A percentile compares a stretch with the other conserved stretches of the same genome.
These are phyloP conservation scores for Xerus rutilus DNA, from an alignment of 2,797 vertebrate genomes.

Conservation along the genomic window DNA sequence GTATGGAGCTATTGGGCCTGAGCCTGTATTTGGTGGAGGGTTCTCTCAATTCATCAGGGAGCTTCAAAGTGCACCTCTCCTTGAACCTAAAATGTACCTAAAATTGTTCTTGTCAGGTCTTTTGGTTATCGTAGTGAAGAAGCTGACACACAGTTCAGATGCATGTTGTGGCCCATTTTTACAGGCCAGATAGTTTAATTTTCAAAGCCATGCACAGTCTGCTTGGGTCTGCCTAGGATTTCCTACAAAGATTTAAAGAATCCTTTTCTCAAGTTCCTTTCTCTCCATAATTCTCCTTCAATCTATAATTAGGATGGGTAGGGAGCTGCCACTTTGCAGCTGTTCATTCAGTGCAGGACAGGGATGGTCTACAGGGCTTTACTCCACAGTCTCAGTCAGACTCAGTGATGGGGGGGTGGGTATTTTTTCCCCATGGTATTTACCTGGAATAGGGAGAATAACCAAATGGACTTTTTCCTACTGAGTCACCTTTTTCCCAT, in stretches of 20 bases:
- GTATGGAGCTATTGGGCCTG: too few relatives aligned
- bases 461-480: background rate
- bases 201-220: background rate
- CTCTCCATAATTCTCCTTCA: background rate
- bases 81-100: too few relatives aligned
- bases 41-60: too few relatives aligned
- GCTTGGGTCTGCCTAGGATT: background rate
- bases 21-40: too few relatives aligned
- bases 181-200: background rate
- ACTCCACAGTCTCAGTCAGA: background rate
- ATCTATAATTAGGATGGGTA: background rate
- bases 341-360: background rate
- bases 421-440: background rate
- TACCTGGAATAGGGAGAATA: background rate
- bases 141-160: background rate
- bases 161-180: background rate
- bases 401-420: background rate
- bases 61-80: too few relatives aligned
- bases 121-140: too few relatives aligned
- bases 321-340: background rate
- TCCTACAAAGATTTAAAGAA: background rate
- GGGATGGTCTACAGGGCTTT: background rate
- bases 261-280: background rate
- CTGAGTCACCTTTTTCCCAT: background rate
- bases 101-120: too few relatives aligned